These are phyloP conservation scores for Graphium colonna DNA, from an alignment of 2,888 invertebrate genomes.

Conservation along the genomic window DNA sequence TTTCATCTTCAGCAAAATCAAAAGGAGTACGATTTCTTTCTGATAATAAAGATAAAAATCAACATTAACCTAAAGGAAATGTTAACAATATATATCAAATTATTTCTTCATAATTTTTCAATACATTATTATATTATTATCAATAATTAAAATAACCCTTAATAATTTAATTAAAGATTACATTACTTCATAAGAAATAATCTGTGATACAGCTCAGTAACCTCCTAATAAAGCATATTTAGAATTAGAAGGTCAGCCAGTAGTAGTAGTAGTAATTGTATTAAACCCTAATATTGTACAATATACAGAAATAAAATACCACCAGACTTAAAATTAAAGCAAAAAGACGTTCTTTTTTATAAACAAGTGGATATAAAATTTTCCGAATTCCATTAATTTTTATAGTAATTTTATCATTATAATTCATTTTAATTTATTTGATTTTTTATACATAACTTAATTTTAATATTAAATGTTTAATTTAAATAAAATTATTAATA, in stretches of 20 bases:
- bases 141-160: slow-evolving; percentile 78
- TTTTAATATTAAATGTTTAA: slow-evolving; percentile 43
- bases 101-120: slow-evolving; percentile 69
- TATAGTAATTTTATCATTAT: slow-evolving; percentile 83
- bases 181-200: slow-evolving; percentile 89
- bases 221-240: slow-evolving; percentile 86
- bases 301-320: slow-evolving; percentile 82
- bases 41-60: slow-evolving; percentile 81
- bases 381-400: too few species aligned
- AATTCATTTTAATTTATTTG: slow-evolving; percentile 58
- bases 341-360: too few species aligned
- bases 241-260: slow-evolving; percentile 88
- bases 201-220: slow-evolving; percentile 84
- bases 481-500: slow-evolving; percentile 58
- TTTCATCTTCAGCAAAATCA: slow-evolving; percentile 90
- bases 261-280: slow-evolving; percentile 79
- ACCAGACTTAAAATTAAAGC: slow-evolving; percentile 46
- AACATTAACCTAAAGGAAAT: slow-evolving; percentile 77
- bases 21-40: slow-evolving; percentile 87
- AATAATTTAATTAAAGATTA: slow-evolving; percentile 83
- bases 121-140: slow-evolving; percentile 75
- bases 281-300: slow-evolving; percentile 83
- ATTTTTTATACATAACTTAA: slow-evolving; percentile 70
- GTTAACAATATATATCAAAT: slow-evolving; percentile 78
- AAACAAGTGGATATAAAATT: too few species aligned